Percentiles rank a stretch among this genome's conserved stretches.
These are phyloP conservation scores for Heliconius nattereri DNA, from an alignment of 1,140 invertebrate genomes.

Conservation along the genomic window DNA sequence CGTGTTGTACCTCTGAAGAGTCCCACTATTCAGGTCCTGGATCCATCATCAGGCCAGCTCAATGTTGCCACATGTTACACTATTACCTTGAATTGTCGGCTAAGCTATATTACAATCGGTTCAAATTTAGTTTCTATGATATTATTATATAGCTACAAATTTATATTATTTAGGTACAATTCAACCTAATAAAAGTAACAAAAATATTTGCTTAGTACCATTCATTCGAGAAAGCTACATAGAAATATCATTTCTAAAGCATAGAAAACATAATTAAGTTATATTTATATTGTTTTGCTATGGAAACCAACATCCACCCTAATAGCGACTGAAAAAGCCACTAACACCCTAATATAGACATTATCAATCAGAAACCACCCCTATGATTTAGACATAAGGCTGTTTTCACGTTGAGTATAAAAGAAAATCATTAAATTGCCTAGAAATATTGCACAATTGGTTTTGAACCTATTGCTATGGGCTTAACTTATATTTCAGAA, in stretches of 20 bases:
- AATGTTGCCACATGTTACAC: too few species aligned
- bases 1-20: too few species aligned
- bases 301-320: constrained; percentile 49
- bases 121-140: too few species aligned
- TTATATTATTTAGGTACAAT: too few species aligned
- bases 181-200: too few species aligned
- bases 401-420: constrained; percentile 26
- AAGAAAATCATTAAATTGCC: constrained; percentile 37
- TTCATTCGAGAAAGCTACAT: too few species aligned
- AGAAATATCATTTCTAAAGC: neutral
- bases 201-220: too few species aligned
- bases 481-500: constrained; percentile 24
- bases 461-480: neutral
- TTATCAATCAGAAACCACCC: constrained; percentile 41
- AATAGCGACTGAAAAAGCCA: constrained; percentile 51
- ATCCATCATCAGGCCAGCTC: too few species aligned
- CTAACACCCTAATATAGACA: constrained; percentile 52
- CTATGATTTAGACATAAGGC: constrained; percentile 19
- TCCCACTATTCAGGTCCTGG: too few species aligned
- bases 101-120: too few species aligned
- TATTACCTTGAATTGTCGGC: too few species aligned
- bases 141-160: too few species aligned
- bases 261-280: neutral
- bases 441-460: neutral
- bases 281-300: constrained; percentile 29